Base-by-base conservation (phyloP, 2,797 vertebrate genomes). In the Moxostoma hubbsi region DNA sequence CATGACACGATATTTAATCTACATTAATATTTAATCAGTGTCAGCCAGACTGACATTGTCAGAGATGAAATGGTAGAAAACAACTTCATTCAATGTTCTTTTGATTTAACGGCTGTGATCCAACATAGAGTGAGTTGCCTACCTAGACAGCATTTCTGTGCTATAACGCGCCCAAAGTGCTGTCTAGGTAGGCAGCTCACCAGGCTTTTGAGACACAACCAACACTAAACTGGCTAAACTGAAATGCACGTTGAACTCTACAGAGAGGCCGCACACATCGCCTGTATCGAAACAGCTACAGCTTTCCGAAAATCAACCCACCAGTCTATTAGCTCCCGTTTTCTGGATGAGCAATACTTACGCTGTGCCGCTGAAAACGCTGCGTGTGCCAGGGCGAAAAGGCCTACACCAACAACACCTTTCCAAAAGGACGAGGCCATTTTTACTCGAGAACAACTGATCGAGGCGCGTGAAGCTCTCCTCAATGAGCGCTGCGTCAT, bases 401-500 rank as follows among this genome's bases (percentile, higher is more conserved):
- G 94, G 79, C 97, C 97, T 54, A 98, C 82, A 57, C 96, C 96
- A 80, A 98, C 96, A 77, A 98, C 90, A 88, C 96, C 95, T 93
- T 98, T 98, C 97, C 97, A 98, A 73, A 98, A 92, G 82, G 96
- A 97, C 85, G 95, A 95, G 85, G 96, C 95, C 96, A 97, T 97
- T 84, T 92, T 91, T 83, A 83, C 85, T 53, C 36, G 6, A 82
- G 76, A 62, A 70, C 72, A 70, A 61, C 69, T 58, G 46, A 75
- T 2, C 9, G 5, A 75, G 57, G 16, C 66, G 68, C 24, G 73
- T 79, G 73, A 78, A 77, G 76, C 68, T 8, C 64, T 47, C 66
- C 43, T 15, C 77, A 68, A 15, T 11, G 53, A 51, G n/a, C 49
- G 55, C 11, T 58, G 59, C 69, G 63, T 82, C 70, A 74, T 43